phyloP scores from a whole-genome alignment of 2,113 vertebrate genomes.

The Vombatus ursinus region DNA sequence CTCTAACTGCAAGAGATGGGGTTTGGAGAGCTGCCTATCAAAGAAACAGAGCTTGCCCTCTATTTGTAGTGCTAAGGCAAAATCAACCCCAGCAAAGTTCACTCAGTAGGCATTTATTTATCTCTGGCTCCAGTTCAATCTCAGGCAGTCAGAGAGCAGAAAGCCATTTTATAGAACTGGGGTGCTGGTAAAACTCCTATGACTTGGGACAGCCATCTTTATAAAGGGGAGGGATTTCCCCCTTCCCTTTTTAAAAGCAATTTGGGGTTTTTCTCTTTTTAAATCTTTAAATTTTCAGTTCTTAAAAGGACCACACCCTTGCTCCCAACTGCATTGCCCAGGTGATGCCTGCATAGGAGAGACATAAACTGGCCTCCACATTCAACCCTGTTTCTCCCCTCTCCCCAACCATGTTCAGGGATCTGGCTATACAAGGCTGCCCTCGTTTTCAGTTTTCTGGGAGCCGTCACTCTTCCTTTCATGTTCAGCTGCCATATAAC shows the following conservation, averaged over 20 bases:
- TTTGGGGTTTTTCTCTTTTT: not conserved
- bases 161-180: not conserved
- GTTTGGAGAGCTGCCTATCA: not conserved
- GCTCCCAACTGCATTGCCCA: not conserved
- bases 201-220: not conserved
- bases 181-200: not conserved
- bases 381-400: not conserved
- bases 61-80: constrained; percentile 55
- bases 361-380: not conserved
- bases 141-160: not conserved
- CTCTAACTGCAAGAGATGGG: not conserved
- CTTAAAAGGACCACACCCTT: not conserved
- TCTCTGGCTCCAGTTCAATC: not conserved
- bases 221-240: not conserved
- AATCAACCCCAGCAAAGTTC: constrained; percentile 34
- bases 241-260: not conserved
- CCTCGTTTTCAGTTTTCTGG: constrained; percentile 63
- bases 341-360: not conserved
- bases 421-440: not conserved
- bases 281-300: not conserved
- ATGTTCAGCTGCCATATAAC: constrained; percentile 67
- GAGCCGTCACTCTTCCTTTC: constrained; percentile 67
- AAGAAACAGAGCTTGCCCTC: not conserved
- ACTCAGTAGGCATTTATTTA: not conserved
- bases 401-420: not conserved